phyloP scores from a whole-genome alignment of 2,888 invertebrate species.

The Microctonus brassicae region DNA sequence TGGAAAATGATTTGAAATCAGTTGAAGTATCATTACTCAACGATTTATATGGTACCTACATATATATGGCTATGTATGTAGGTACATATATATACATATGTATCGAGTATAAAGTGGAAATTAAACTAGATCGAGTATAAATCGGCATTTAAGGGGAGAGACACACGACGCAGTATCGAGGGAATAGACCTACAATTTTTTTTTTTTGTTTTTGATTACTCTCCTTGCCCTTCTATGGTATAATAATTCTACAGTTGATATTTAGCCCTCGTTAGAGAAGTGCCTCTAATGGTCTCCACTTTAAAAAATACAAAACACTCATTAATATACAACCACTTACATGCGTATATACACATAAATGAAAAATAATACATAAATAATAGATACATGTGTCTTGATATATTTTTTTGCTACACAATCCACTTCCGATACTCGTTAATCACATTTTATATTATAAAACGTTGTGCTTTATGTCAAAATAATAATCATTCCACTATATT shows the following conservation, averaged over 20 bases:
- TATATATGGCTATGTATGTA: too few relatives aligned
- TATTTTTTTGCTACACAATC: too few relatives aligned
- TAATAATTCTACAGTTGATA: constrained; percentile 53
- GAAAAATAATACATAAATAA: not conserved
- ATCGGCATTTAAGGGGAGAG: not conserved
- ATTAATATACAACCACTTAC: not conserved
- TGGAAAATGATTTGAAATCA: too few relatives aligned
- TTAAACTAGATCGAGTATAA: not conserved
- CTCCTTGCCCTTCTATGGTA: constrained; percentile 51
- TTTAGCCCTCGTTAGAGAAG: constrained; percentile 45
- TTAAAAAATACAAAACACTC: not conserved
- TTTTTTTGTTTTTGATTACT: constrained; percentile 29
- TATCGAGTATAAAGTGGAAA: too few relatives aligned
- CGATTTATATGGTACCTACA: too few relatives aligned
- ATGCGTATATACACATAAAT: not conserved
- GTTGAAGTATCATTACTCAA: too few relatives aligned
- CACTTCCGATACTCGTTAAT: too few relatives aligned
- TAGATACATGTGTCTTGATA: too few relatives aligned
- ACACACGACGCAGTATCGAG: constrained; percentile 1
- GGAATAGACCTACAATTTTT: constrained; percentile 33
- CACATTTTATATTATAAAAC: not conserved
- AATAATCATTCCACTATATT: too few relatives aligned
- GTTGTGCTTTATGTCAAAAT: too few relatives aligned
- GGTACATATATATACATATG: too few relatives aligned
- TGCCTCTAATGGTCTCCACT: constrained; percentile 40